Conservation (phyloP, 2,113 vertebrate species). For the Sakesphorus luctuosus region DNA sequence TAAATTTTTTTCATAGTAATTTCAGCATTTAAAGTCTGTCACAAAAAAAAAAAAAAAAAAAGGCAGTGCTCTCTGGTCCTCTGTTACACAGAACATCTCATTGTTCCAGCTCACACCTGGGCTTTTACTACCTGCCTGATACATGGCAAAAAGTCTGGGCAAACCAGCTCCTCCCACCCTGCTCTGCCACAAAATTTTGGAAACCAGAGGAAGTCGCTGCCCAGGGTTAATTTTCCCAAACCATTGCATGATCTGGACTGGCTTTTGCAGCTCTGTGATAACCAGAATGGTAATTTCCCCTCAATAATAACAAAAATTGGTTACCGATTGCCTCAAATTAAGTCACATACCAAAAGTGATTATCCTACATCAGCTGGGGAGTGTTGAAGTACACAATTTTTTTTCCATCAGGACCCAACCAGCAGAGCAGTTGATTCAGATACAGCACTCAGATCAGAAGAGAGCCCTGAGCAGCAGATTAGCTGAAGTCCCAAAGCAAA, state of each 20-base stretch:
- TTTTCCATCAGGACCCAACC: accelerated
- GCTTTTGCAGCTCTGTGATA: not conserved
- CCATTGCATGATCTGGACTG: accelerated
- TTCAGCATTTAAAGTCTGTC: not conserved
- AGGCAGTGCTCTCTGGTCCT: not conserved
- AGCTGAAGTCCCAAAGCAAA: not conserved
- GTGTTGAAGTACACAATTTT: not conserved
- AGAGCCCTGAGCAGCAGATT: not conserved
- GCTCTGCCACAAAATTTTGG: not conserved
- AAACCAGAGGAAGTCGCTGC: not conserved
- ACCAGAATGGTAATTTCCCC: not conserved
- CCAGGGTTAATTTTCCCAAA: not conserved
- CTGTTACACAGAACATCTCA: not conserved
- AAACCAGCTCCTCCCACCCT: not conserved
- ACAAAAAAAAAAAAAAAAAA: not conserved
- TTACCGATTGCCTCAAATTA: not conserved
- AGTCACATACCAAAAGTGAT: accelerated
- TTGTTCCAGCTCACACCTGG: not conserved
- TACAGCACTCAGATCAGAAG: not conserved
- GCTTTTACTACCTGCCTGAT: not conserved
- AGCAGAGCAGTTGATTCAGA: not conserved
- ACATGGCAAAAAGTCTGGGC: accelerated
- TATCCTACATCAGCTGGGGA: accelerated
- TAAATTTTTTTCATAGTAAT: not conserved
- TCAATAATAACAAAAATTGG: not conserved